phyloP scores from a whole-genome alignment of 2,888 invertebrate species.

The Beris chalybata region DNA sequence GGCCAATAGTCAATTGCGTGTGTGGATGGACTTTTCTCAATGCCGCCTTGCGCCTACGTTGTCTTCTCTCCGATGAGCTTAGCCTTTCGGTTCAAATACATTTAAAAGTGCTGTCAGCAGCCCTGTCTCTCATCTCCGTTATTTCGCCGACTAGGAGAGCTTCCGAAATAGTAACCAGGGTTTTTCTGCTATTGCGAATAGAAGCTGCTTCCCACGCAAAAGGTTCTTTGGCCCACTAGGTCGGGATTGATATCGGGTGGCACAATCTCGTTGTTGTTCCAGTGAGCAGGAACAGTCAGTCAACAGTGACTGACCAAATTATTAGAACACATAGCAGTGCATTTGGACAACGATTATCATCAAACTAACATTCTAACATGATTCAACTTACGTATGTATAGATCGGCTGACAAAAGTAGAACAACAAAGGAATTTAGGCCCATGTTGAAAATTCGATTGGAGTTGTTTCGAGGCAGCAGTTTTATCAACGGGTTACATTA shows the following conservation, averaged over 20 bases:
- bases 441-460: too few relatives aligned
- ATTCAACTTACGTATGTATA: too few relatives aligned
- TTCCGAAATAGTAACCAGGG: neutral
- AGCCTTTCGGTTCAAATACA: slow-evolving; percentile 1
- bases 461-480: too few relatives aligned
- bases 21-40: slow-evolving; percentile 9
- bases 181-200: slow-evolving; percentile 6
- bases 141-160: neutral
- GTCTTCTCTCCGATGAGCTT: neutral
- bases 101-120: slow-evolving; percentile 19
- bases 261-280: too few relatives aligned
- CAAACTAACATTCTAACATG: too few relatives aligned
- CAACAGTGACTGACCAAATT: too few relatives aligned
- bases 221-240: slow-evolving; percentile 9
- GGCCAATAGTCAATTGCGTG: slow-evolving; percentile 22
- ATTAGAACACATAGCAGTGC: too few relatives aligned
- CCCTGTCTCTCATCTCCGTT: neutral
- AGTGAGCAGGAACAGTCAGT: too few relatives aligned
- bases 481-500: too few relatives aligned
- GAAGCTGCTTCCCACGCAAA: slow-evolving; percentile 11
- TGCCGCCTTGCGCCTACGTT: slow-evolving; percentile 16
- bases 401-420: too few relatives aligned
- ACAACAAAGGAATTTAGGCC: too few relatives aligned
- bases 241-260: neutral
- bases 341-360: too few relatives aligned